Evolutionary conservation across 2,797 vertebrate genomes (phyloP).

Genomic region (Anolis apletophallus): DNA sequence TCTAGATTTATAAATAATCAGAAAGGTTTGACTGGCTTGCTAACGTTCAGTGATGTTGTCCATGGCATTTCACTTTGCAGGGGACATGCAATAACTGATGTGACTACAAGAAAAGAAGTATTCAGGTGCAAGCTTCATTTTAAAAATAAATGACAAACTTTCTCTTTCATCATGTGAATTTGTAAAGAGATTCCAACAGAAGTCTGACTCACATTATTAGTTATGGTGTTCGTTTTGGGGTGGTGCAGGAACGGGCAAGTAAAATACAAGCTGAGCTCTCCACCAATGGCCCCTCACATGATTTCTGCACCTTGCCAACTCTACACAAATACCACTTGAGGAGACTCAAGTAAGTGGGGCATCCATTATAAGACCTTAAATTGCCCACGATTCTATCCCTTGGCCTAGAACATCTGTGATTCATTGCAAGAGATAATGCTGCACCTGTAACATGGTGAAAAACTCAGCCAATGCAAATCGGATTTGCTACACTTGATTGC

Average conservation of each 20-base stretch:
- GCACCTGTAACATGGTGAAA: background rate
- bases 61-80: too few relatives aligned
- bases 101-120: background rate
- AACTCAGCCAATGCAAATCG: conserved; percentile 7
- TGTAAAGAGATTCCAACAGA: background rate
- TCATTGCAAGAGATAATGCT: background rate
- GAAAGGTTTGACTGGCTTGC: background rate
- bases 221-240: background rate
- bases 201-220: too few relatives aligned
- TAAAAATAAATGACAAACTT: too few relatives aligned
- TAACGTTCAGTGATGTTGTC: too few relatives aligned
- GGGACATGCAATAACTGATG: background rate
- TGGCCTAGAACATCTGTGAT: too few relatives aligned
- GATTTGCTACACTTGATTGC: background rate
- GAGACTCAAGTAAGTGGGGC: too few relatives aligned
- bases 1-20: background rate
- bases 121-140: background rate
- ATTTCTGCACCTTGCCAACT: background rate
- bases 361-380: too few relatives aligned
- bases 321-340: background rate
- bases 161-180: too few relatives aligned
- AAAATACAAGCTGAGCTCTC: background rate
- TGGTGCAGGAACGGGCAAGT: background rate
- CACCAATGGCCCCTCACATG: background rate
- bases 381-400: too few relatives aligned